These are phyloP conservation scores for Bucco capensis DNA, from an alignment of 2,113 vertebrate species.

Conservation along the genomic window DNA sequence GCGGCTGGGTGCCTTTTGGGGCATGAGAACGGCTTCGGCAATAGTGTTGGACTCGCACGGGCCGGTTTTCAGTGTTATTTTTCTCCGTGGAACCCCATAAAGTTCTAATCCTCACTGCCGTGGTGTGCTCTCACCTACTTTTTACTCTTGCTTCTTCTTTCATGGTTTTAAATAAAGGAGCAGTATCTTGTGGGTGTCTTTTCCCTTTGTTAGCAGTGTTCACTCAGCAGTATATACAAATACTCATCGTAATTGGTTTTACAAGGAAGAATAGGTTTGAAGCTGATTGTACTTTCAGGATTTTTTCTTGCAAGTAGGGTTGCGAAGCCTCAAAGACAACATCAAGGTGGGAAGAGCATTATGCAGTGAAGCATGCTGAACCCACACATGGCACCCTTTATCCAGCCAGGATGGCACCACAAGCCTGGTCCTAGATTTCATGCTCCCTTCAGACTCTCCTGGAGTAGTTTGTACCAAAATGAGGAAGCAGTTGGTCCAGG, in stretches of 20 bases:
- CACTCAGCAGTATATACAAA: background rate
- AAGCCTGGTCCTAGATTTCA: accelerated
- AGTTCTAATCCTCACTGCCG: background rate
- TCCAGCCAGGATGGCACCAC: background rate
- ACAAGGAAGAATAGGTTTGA: background rate
- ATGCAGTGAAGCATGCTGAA: background rate
- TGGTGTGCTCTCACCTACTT: background rate
- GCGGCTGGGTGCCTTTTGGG: background rate
- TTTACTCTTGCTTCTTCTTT: background rate
- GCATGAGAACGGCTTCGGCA: background rate
- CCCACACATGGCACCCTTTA: too few species aligned
- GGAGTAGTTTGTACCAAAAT: too few species aligned
- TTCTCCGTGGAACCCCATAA: background rate
- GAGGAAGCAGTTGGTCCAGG: accelerated
- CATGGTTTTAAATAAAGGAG: background rate
- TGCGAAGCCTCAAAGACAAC: background rate
- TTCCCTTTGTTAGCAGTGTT: background rate
- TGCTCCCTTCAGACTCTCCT: background rate
- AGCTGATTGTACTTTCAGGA: accelerated
- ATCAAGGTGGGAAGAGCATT: background rate
- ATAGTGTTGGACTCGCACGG: background rate
- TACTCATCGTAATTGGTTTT: background rate
- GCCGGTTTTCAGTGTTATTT: background rate
- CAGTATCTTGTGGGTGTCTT: background rate
- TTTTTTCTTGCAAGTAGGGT: background rate